Evolutionary conservation across 2,113 vertebrate genomes (phyloP).

Genomic region (Gallinago undulata): DNA sequence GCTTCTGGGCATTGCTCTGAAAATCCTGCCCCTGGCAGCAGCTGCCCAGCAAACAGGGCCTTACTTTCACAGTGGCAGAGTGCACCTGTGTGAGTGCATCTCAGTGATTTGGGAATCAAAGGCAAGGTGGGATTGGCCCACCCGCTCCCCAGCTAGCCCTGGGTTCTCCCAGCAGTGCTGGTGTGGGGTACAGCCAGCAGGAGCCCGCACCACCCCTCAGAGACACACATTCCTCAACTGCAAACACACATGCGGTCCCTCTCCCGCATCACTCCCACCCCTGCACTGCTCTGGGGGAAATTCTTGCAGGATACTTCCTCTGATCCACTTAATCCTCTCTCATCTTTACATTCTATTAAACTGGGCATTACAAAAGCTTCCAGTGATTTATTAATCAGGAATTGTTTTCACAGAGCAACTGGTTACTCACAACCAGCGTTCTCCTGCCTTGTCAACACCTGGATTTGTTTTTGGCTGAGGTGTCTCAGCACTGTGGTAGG

Average conservation of each 20-base stretch:
- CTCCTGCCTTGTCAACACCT: not conserved
- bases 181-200: rapidly evolving
- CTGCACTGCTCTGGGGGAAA: not conserved
- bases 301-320: conserved; percentile 30
- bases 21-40: not conserved
- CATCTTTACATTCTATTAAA: not conserved
- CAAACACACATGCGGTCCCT: not conserved
- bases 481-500: not conserved
- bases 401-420: not conserved
- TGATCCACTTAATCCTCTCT: not conserved
- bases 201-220: not conserved
- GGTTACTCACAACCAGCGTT: rapidly evolving
- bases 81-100: too few relatives aligned
- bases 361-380: not conserved
- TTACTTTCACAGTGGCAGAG: not conserved
- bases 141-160: not conserved
- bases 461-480: not conserved
- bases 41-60: not conserved
- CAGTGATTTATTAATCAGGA: not conserved
- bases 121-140: not conserved
- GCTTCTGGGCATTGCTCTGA: not conserved
- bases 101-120: not conserved
- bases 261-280: not conserved
- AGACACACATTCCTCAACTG: not conserved
- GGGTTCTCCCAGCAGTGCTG: not conserved